Evolutionary conservation across 1,140 invertebrate genomes (phyloP), one percentile per base, ranked within the genome.

Genomic region (Lithobius niger): DNA sequence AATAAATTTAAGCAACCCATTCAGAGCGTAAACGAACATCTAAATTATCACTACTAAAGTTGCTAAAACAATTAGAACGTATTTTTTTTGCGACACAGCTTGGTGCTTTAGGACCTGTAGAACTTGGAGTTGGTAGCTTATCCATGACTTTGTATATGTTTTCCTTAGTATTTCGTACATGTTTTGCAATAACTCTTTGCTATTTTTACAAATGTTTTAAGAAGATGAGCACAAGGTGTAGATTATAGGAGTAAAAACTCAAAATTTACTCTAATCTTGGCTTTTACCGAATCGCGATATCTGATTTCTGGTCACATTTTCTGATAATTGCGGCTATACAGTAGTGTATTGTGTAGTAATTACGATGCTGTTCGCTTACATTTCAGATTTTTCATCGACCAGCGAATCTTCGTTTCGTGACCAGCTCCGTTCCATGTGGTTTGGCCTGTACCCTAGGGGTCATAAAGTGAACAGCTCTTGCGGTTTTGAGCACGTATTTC

Each of bases 401-500:
- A 45, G 22, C 22, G 16, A 16, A 10, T 19, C 13, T 4, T 13
- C 21, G 45, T 48, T 54, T 27, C 40, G n/a, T 10, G 40, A 10
- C 6, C 2, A 16, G n/a, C 4, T 54, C 3, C 43, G 45, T 24
- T 19, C 3, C 2, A 54, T 54, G 27, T 69, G 66, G 66, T 67
- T 69, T 53, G 58, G 78, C 3, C 72, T 88, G 57, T 92, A 88
- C 65, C 82, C 85, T 0, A 72, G 88, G 54, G 83, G 83, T 0
- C 76, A 78, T 61, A 19, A 19, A 19, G 82, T 82, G n/a, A 81
- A 78, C 65, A 81, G 84, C 18, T 88, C 85, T 59, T 83, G 81
- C 21, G 87, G 84, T 1, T 90, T 92, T 64, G 88, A 93, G 67
- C 88, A 92, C 62, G 78, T 88, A 22, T 92, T 91, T 66, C 71